A percentile compares a stretch with the other conserved stretches of the same genome.
phyloP scores from a whole-genome alignment of 2,888 invertebrate species.

The Sarcophaga rosellei region DNA sequence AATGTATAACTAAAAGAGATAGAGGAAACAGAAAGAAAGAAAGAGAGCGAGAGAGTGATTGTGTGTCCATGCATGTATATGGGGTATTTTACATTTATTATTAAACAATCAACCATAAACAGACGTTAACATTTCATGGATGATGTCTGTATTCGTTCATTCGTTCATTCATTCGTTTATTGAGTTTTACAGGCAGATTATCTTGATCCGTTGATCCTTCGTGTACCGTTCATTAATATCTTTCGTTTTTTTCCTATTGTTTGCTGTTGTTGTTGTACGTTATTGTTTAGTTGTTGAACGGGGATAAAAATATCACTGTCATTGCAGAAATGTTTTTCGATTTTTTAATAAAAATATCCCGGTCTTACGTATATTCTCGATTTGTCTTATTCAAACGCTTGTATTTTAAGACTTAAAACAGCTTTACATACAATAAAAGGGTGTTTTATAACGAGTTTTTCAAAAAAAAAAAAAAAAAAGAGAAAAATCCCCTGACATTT shows the following conservation, averaged over 20 bases:
- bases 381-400: constrained; percentile 17
- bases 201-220: constrained; percentile 79
- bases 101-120: constrained; percentile 27
- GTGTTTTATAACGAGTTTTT: constrained; percentile 44
- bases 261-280: constrained; percentile 44
- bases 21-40: background rate
- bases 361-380: constrained; percentile 1
- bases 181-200: constrained; percentile 73
- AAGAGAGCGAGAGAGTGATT: background rate
- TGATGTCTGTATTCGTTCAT: background rate
- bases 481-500: constrained; percentile 9
- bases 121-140: constrained; percentile 1
- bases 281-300: constrained; percentile 55
- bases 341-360: background rate
- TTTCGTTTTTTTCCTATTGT: constrained; percentile 22
- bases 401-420: constrained; percentile 48
- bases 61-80: background rate
- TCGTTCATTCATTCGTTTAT: constrained; percentile 1
- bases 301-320: constrained; percentile 68
- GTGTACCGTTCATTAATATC: constrained; percentile 56
- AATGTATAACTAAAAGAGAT: background rate
- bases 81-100: constrained; percentile 31
- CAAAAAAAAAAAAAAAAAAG: background rate
- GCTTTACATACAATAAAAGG: constrained; percentile 50
- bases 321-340: constrained; percentile 46